Evolutionary conservation across 2,888 invertebrate species (phyloP).

Genomic region (Thalpophila matura): DNA sequence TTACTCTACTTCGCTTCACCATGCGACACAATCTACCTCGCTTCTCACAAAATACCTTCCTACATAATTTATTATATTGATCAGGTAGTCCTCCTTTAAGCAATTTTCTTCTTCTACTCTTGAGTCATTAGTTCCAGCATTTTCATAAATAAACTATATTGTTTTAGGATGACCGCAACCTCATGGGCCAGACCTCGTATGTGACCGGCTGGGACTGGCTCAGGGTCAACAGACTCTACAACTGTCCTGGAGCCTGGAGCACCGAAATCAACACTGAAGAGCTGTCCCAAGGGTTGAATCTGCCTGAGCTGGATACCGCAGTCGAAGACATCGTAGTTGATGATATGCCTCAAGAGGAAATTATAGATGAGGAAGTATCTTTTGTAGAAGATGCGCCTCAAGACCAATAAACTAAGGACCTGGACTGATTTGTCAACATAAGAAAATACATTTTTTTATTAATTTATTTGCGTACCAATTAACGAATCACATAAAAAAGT

Average conservation of each 20-base stretch:
- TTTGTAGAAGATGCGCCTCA: constrained; percentile 12
- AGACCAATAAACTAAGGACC: background rate
- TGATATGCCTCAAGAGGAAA: background rate
- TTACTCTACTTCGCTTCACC: no score
- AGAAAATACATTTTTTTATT: background rate
- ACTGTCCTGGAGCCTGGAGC: constrained; percentile 68
- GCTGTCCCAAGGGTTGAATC: constrained; percentile 25
- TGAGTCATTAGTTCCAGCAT: background rate
- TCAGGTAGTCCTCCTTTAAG: background rate
- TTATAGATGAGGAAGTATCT: background rate
- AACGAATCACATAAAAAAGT: no score
- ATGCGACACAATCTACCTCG: no score
- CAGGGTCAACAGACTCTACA: constrained; percentile 72
- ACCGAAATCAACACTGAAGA: constrained; percentile 37
- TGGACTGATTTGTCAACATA: background rate
- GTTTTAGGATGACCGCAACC: constrained; percentile 69
- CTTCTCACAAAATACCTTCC: no score
- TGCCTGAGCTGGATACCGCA: background rate
- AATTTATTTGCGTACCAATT: background rate
- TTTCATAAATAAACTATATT: background rate
- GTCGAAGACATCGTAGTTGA: constrained; percentile 4
- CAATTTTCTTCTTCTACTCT: background rate
- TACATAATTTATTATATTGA: background rate
- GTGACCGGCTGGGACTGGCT: constrained; percentile 73
- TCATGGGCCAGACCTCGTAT: constrained; percentile 73